Percentiles rank a stretch among this genome's conserved stretches.
These are phyloP conservation scores for Oryzias melastigma DNA, from an alignment of 2,113 vertebrate species.

Conservation along the genomic window DNA sequence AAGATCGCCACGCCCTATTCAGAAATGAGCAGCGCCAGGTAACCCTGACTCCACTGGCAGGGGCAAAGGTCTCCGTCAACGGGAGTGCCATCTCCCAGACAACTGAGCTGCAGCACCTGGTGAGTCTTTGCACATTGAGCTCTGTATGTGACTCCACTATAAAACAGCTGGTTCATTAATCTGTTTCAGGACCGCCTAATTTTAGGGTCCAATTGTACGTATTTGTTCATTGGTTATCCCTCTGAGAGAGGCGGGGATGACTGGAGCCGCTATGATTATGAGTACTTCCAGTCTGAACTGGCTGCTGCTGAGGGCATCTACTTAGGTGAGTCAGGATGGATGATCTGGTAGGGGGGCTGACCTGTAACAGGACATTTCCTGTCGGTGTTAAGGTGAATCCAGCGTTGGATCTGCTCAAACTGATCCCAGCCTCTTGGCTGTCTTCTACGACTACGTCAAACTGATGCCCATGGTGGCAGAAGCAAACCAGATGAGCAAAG, in stretches of 20 bases:
- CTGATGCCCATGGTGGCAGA: constrained; percentile 86
- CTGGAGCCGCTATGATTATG: constrained; percentile 82
- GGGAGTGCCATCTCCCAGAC: constrained; percentile 69
- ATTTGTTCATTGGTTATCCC: constrained; percentile 84
- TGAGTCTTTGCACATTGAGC: constrained; percentile 43
- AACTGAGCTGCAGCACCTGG: constrained; percentile 83
- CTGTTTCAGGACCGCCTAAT: constrained; percentile 82
- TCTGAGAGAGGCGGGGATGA: constrained; percentile 79
- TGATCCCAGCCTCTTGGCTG: constrained; percentile 83
- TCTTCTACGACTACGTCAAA: constrained; percentile 86
- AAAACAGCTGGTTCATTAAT: no score
- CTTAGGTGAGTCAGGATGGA: constrained; percentile 64
- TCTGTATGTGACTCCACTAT: no score
- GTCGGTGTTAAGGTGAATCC: constrained; percentile 56
- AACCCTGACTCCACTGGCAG: constrained; percentile 69
- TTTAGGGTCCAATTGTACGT: constrained; percentile 85
- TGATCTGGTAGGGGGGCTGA: neutral
- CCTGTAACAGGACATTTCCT: neutral
- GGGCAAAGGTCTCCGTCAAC: constrained; percentile 83
- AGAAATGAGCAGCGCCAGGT: constrained; percentile 77
- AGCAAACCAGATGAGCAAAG: constrained; percentile 89
- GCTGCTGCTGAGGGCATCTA: constrained; percentile 83
- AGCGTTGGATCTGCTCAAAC: constrained; percentile 56
- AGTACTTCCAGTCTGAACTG: constrained; percentile 88
- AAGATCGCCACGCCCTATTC: constrained; percentile 83